Percentiles rank a stretch among this genome's conserved stretches.
Conservation (phyloP, 2,888 invertebrate species). For the Eilema sororculum region DNA sequence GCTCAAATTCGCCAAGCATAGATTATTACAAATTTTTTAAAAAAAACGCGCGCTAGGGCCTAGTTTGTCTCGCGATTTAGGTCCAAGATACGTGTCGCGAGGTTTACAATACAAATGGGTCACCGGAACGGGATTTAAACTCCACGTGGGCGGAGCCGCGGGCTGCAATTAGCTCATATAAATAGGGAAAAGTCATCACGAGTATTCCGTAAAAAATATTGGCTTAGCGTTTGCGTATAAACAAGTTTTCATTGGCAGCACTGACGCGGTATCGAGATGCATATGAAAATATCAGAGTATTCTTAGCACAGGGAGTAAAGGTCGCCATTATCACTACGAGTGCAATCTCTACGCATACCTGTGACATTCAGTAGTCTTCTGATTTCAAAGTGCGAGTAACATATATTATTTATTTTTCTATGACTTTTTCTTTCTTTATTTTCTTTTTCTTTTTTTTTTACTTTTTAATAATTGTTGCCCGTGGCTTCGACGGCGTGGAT, state of each 20-base stretch:
- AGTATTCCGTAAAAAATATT: not conserved
- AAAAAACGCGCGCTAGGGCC: too few species aligned
- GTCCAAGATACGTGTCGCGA: too few species aligned
- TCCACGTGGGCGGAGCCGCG: too few species aligned
- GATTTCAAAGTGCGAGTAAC: not conserved
- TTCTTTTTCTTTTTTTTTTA: too few species aligned
- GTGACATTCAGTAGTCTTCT: conserved; percentile 1
- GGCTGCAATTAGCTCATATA: not conserved
- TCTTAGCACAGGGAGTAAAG: conserved; percentile 6
- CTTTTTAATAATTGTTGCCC: too few species aligned
- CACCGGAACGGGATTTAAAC: too few species aligned
- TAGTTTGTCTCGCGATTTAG: too few species aligned
- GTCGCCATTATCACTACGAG: conserved; percentile 1
- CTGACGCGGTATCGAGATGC: conserved; percentile 2
- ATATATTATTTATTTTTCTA: not conserved
- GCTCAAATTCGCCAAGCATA: too few species aligned
- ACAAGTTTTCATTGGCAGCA: not conserved
- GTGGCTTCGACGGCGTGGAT: too few species aligned
- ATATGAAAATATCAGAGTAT: conserved; percentile 7
- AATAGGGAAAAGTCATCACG: not conserved
- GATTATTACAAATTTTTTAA: too few species aligned
- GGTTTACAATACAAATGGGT: too few species aligned
- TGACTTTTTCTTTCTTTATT: too few species aligned
- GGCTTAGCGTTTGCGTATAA: not conserved
- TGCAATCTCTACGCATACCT: not conserved